A percentile compares a stretch with the other conserved stretches of the same genome.
These are phyloP conservation scores for Caenorhabditis imperialis DNA, from an alignment of 2,888 invertebrate genomes.

Conservation along the genomic window DNA sequence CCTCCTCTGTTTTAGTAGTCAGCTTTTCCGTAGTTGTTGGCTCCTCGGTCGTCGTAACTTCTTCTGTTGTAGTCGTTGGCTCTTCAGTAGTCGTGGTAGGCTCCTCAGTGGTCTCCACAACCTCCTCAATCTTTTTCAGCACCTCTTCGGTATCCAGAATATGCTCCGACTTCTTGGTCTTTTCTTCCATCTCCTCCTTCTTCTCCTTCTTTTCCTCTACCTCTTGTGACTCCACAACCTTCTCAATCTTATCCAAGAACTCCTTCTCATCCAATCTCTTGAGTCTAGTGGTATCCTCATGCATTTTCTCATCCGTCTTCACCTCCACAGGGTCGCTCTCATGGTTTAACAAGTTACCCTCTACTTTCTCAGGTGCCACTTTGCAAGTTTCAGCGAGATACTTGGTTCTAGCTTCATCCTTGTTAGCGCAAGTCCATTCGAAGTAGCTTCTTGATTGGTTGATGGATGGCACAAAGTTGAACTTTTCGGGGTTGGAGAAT, in stretches of 20 bases:
- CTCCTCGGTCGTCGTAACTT: slow-evolving; percentile 13
- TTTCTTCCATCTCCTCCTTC: slow-evolving; percentile 12
- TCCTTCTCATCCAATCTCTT: slow-evolving; percentile 49
- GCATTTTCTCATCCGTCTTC: slow-evolving; percentile 31
- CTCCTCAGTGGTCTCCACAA: slow-evolving; percentile 5
- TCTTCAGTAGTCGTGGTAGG: slow-evolving; percentile 13
- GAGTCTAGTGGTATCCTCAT: slow-evolving; percentile 16
- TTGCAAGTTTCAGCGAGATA: slow-evolving; percentile 44
- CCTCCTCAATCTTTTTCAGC: slow-evolving; percentile 45
- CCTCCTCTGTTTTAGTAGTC: slow-evolving; percentile 29
- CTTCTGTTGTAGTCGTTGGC: slow-evolving; percentile 20
- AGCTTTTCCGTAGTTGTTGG: slow-evolving; percentile 4
- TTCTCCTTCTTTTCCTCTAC: slow-evolving; percentile 11
- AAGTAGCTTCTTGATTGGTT: slow-evolving; percentile 71
- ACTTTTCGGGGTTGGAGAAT: slow-evolving; percentile 74
- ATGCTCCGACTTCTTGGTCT: slow-evolving; percentile 19
- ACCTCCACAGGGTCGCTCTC: slow-evolving; percentile 44
- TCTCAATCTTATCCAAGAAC: slow-evolving; percentile 47
- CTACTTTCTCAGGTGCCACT: slow-evolving; percentile 31
- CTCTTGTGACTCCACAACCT: slow-evolving; percentile 32
- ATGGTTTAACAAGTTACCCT: slow-evolving; percentile 50
- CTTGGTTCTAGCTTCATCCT: slow-evolving; percentile 52
- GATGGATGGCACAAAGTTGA: slow-evolving; percentile 69
- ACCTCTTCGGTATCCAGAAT: slow-evolving; percentile 41
- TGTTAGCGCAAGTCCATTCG: slow-evolving; percentile 73